A percentile compares a stretch with the other conserved stretches of the same genome.
phyloP scores from a whole-genome alignment of 1,140 invertebrate genomes.

The Lepidurus apus region DNA sequence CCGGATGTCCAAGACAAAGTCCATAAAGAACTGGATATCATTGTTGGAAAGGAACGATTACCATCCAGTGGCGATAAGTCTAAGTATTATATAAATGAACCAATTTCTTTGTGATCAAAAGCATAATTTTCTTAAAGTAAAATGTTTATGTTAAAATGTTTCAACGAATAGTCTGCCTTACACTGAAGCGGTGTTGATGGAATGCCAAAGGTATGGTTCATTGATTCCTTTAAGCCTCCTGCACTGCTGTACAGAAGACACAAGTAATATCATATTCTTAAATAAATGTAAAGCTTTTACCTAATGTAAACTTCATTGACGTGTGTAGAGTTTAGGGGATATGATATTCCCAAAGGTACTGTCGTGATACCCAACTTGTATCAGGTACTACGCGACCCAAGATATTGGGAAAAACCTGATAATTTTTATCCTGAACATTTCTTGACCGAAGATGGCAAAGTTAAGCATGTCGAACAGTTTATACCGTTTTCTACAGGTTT shows the following conservation, averaged over 20 bases:
- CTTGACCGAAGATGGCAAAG: no score
- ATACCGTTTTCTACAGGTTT: not conserved
- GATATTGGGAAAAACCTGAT: not conserved
- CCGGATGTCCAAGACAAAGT: slow-evolving; percentile 40
- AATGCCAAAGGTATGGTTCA: slow-evolving; percentile 6
- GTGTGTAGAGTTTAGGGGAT: not conserved
- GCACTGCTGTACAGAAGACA: not conserved
- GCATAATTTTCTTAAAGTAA: not conserved
- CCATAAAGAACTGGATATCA: slow-evolving; percentile 42
- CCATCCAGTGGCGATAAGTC: slow-evolving; percentile 4
- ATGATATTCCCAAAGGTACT: no score
- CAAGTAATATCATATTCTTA: not conserved
- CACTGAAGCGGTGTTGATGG: slow-evolving; percentile 29
- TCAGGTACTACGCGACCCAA: slow-evolving; percentile 7
- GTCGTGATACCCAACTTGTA: no score
- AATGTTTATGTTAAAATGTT: not conserved
- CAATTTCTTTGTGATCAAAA: not conserved
- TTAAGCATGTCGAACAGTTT: not conserved
- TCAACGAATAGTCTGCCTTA: slow-evolving; percentile 27
- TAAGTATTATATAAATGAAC: not conserved
- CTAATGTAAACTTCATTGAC: no score
- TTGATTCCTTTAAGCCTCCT: not conserved
- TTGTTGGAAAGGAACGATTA: slow-evolving; percentile 37
- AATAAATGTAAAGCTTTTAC: no score
- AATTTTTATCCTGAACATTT: not conserved